Evolutionary conservation across 2,797 vertebrate species (phyloP).

Genomic region (Sarcophilus harrisii): DNA sequence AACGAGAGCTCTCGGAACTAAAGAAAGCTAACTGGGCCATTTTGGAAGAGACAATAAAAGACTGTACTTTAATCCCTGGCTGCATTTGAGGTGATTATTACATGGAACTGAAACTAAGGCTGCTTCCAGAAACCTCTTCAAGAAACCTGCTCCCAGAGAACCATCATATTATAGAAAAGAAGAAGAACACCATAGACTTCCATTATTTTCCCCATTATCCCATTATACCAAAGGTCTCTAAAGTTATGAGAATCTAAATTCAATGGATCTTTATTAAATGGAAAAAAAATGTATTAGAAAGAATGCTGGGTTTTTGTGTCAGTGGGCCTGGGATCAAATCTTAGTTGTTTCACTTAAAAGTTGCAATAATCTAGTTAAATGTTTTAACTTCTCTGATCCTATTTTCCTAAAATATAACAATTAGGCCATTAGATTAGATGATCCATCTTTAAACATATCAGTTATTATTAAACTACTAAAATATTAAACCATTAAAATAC

Average conservation of each 20-base stretch:
- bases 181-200: too few relatives aligned
- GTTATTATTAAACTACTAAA: background rate
- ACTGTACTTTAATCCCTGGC: too few relatives aligned
- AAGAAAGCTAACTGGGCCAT: too few relatives aligned
- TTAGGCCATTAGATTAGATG: background rate
- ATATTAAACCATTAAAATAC: too few relatives aligned
- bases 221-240: background rate
- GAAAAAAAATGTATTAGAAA: background rate
- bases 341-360: background rate
- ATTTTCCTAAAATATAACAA: background rate
- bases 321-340: background rate
- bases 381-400: background rate
- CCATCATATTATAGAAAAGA: too few relatives aligned
- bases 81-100: too few relatives aligned
- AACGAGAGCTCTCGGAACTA: too few relatives aligned
- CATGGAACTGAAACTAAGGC: too few relatives aligned
- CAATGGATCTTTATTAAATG: background rate
- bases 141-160: too few relatives aligned
- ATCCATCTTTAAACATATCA: background rate
- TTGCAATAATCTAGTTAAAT: background rate
- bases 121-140: too few relatives aligned
- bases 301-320: background rate
- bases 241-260: background rate
- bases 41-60: too few relatives aligned
- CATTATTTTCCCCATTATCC: background rate